These are phyloP conservation scores for Agrotis puta DNA, from an alignment of 2,888 invertebrate species.

Conservation along the genomic window DNA sequence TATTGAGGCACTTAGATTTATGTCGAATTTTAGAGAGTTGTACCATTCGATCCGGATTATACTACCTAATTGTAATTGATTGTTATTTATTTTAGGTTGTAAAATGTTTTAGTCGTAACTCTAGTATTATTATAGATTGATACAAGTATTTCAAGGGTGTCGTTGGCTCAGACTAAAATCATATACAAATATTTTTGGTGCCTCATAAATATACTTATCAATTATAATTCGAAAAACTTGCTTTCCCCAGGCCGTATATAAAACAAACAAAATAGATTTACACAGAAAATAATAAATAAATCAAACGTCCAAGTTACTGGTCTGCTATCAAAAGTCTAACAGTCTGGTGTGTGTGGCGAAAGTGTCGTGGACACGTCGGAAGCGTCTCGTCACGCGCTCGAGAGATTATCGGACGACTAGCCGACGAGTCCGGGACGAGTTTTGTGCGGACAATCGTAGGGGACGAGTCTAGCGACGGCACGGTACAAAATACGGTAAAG, in stretches of 20 bases:
- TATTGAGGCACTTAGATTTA: constrained; percentile 30
- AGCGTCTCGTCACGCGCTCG: constrained; percentile 65
- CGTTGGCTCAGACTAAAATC: neutral
- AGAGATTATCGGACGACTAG: constrained; percentile 71
- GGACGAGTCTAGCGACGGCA: constrained; percentile 30
- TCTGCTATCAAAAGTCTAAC: constrained; percentile 50
- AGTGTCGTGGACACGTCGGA: constrained; percentile 74
- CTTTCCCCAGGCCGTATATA: neutral
- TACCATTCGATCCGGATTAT: constrained; percentile 2
- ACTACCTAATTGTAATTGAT: constrained; percentile 43
- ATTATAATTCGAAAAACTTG: too few relatives aligned
- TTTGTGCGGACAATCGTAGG: constrained; percentile 59
- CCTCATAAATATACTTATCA: neutral
- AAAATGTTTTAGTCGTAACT: neutral
- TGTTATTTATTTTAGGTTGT: constrained; percentile 24
- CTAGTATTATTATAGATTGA: neutral
- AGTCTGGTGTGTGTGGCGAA: constrained; percentile 64
- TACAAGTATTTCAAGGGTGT: neutral
- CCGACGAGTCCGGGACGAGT: constrained; percentile 64
- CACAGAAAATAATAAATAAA: constrained; percentile 8
- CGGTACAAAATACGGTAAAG: constrained; percentile 44
- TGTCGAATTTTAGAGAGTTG: constrained; percentile 31
- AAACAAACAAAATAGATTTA: neutral
- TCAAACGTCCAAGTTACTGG: constrained; percentile 4
- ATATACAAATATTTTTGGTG: neutral